Evolutionary conservation across 2,888 invertebrate species (phyloP).

Genomic region (Ennomos erosarius): DNA sequence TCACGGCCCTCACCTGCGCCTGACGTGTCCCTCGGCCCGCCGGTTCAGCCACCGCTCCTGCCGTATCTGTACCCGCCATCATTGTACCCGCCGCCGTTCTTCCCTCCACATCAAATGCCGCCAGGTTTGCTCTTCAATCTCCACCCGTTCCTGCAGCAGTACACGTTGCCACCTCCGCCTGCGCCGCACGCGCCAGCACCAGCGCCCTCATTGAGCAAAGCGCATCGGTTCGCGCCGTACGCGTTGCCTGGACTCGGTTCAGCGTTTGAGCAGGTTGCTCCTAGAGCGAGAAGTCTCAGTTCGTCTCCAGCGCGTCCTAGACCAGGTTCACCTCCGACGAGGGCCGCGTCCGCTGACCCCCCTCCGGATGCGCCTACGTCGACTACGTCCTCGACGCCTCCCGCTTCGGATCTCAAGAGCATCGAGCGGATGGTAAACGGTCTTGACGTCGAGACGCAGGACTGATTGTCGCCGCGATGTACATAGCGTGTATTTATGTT

Average conservation of each 20-base stretch:
- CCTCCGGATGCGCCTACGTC: constrained; percentile 85
- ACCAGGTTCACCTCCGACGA: constrained; percentile 69
- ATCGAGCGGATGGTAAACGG: constrained; percentile 99
- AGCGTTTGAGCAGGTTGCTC: constrained; percentile 96
- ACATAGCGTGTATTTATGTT: constrained; percentile 81
- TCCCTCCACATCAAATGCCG: constrained; percentile 91
- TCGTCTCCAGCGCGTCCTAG: constrained; percentile 83
- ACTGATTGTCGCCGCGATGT: constrained; percentile 73
- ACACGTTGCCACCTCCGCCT: constrained; percentile 90
- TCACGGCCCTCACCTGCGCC: constrained; percentile 91
- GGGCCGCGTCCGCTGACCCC: constrained; percentile 82
- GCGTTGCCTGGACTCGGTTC: constrained; percentile 92
- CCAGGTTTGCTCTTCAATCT: constrained; percentile 95
- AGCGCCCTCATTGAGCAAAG: constrained; percentile 87
- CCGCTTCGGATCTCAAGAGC: constrained; percentile 94
- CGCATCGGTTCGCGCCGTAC: constrained; percentile 94
- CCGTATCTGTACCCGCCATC: constrained; percentile 97
- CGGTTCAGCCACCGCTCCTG: constrained; percentile 95
- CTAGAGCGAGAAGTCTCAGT: constrained; percentile 88
- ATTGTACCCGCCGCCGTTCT: constrained; percentile 91
- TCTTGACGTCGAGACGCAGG: constrained; percentile 92
- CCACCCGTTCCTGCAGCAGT: constrained; percentile 94
- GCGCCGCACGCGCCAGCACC: constrained; percentile 87
- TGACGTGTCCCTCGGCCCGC: constrained; percentile 97
- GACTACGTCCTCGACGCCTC: constrained; percentile 83